Conservation (phyloP, 2,888 invertebrate species). For the Druceiella hillmani region DNA sequence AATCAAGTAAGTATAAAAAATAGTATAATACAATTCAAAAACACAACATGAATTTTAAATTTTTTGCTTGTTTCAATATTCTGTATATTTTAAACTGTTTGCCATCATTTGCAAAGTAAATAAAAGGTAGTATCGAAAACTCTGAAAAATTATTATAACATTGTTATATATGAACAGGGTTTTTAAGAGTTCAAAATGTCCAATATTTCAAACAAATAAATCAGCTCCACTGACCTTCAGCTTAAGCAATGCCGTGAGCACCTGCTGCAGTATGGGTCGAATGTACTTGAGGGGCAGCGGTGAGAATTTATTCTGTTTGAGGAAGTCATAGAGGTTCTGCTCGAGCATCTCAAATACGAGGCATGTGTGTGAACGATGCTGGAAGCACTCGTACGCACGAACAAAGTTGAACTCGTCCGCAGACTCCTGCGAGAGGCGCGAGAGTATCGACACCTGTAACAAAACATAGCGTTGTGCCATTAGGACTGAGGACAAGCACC, state of each 20-base stretch:
- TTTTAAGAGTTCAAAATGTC: no score
- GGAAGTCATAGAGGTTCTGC: constrained; percentile 99
- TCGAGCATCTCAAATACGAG: constrained; percentile 99
- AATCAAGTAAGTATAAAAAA: no score
- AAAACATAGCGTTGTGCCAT: constrained; percentile 8
- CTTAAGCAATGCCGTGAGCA: constrained; percentile 80
- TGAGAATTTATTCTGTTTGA: constrained; percentile 99
- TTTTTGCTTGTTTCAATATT: no score
- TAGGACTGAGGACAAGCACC: no score
- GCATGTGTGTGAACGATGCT: constrained; percentile 99
- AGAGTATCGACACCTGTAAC: constrained; percentile 77
- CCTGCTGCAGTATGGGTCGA: constrained; percentile 98
- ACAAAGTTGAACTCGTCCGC: constrained; percentile 99
- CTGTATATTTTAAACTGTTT: no score
- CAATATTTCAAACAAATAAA: no score
- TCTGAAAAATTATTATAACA: no score
- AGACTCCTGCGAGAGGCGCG: constrained; percentile 92
- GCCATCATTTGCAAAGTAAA: no score
- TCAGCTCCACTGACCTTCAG: constrained; percentile 62
- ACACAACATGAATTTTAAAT: no score
- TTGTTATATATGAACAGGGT: no score
- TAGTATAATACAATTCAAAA: no score
- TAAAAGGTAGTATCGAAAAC: no score
- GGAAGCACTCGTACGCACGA: constrained; percentile 99
- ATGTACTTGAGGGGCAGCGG: constrained; percentile 98